phyloP scores from a whole-genome alignment of 2,797 vertebrate species.

The Rachycentron canadum region DNA sequence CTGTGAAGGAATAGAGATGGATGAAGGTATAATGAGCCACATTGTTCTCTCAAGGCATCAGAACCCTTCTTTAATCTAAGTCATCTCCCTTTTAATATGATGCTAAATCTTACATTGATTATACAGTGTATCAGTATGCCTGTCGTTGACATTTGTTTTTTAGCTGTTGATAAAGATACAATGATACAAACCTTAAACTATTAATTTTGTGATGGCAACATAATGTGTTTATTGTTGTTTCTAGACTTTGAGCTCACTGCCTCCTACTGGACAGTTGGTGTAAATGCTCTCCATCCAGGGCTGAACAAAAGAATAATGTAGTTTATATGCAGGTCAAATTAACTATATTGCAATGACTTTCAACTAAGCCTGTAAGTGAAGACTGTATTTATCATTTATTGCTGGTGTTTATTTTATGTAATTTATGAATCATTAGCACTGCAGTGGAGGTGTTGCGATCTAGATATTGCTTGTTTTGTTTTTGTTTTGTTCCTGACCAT shows the following conservation, averaged over 20 bases:
- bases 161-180: neutral
- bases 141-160: neutral
- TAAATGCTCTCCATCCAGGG: slow-evolving; percentile 13
- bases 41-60: slow-evolving; percentile 7
- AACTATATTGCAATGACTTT: neutral
- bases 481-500: too few relatives aligned
- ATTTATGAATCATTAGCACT: too few relatives aligned
- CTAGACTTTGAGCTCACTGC: slow-evolving; percentile 55
- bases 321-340: neutral
- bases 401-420: neutral
- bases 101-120: slow-evolving; percentile 2
- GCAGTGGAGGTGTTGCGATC: too few relatives aligned
- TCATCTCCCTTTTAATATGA: slow-evolving; percentile 8
- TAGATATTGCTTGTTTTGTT: too few relatives aligned
- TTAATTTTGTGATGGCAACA: slow-evolving; percentile 18
- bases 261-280: slow-evolving; percentile 71
- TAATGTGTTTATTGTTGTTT: slow-evolving; percentile 4
- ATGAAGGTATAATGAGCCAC: slow-evolving; percentile 31
- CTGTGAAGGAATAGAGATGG: slow-evolving; percentile 42
- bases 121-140: neutral
- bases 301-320: neutral
- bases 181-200: neutral
- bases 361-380: neutral
- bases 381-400: neutral
- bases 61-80: slow-evolving; percentile 24